Conservation (phyloP, 2,797 vertebrate species). For the Knipowitschia caucasica region DNA sequence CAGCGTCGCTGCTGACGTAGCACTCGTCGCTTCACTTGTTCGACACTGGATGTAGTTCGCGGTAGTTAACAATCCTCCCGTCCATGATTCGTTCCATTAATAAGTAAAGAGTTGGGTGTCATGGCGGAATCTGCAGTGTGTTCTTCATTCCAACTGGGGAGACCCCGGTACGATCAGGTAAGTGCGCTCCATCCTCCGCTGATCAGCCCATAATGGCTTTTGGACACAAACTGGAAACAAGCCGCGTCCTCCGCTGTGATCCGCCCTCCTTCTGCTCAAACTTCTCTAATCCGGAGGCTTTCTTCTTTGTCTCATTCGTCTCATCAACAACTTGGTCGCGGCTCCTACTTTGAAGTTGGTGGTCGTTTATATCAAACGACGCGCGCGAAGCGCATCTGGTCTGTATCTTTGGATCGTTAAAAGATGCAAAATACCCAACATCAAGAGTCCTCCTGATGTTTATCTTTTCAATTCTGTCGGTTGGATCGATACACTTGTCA, state of each 20-base stretch:
- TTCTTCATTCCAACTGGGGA: conserved; percentile 86
- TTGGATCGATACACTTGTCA: too few relatives aligned
- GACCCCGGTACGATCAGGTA: conserved; percentile 89
- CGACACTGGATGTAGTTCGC: conserved; percentile 60
- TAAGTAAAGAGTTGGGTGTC: conserved; percentile 62
- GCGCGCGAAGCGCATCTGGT: not conserved
- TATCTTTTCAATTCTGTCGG: too few relatives aligned
- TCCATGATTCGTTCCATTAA: conserved; percentile 65
- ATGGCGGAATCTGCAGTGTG: conserved; percentile 79
- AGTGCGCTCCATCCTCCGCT: not conserved
- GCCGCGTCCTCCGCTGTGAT: conserved; percentile 29
- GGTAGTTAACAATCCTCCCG: conserved; percentile 52
- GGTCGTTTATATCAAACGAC: not conserved
- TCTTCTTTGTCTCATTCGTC: not conserved
- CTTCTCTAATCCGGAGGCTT: conserved; percentile 11
- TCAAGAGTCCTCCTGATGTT: not conserved
- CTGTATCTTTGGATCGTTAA: conserved; percentile 1
- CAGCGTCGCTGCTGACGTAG: conserved; percentile 64
- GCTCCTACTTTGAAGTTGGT: conserved; percentile 6
- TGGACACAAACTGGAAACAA: conserved; percentile 33
- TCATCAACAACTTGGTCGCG: conserved; percentile 22
- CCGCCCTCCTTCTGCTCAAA: conserved; percentile 9
- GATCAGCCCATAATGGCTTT: conserved; percentile 8
- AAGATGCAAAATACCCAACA: not conserved
- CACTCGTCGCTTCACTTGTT: conserved; percentile 54